phyloP scores from a whole-genome alignment of 2,888 invertebrate species.

The Orthosia incerta region DNA sequence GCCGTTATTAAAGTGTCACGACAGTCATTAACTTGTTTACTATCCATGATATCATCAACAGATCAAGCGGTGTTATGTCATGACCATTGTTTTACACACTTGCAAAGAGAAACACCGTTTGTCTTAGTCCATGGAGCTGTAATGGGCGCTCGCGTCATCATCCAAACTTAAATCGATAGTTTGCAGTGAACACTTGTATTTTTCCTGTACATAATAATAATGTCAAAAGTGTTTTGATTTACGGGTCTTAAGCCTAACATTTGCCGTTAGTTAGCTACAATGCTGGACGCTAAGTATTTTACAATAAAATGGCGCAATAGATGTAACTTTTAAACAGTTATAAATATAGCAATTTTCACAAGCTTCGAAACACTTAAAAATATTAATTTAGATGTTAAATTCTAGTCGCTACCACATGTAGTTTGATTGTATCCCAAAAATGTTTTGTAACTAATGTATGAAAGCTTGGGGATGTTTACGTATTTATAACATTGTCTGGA shows the following conservation, averaged over 20 bases:
- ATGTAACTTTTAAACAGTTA: conserved; percentile 37
- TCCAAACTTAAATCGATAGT: conserved; percentile 57
- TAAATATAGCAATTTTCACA: conserved; percentile 56
- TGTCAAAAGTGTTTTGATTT: conserved; percentile 63
- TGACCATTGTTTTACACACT: conserved; percentile 64
- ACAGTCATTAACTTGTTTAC: conserved; percentile 69
- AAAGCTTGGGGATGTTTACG: conserved; percentile 60
- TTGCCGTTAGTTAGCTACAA: conserved; percentile 63
- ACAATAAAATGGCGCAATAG: conserved; percentile 62
- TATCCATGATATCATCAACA: conserved; percentile 67
- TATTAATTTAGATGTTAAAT: conserved; percentile 54
- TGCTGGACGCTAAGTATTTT: conserved; percentile 59
- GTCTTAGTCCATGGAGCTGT: conserved; percentile 54
- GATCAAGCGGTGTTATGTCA: conserved; percentile 64
- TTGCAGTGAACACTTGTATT: conserved; percentile 69
- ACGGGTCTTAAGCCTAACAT: conserved; percentile 75
- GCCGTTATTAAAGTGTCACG: conserved; percentile 65
- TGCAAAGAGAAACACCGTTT: conserved; percentile 55
- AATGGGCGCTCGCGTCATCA: conserved; percentile 41
- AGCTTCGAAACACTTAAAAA: conserved; percentile 45
- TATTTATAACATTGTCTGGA: conserved; percentile 54
- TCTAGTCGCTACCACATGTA: conserved; percentile 58
- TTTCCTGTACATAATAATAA: conserved; percentile 63
- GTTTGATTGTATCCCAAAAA: conserved; percentile 54
- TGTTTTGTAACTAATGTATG: conserved; percentile 39